Evolutionary conservation across 2,113 vertebrate species (phyloP), one percentile per base, ranked within the genome.

Genomic region (Balaenoptera acutorostrata): DNA sequence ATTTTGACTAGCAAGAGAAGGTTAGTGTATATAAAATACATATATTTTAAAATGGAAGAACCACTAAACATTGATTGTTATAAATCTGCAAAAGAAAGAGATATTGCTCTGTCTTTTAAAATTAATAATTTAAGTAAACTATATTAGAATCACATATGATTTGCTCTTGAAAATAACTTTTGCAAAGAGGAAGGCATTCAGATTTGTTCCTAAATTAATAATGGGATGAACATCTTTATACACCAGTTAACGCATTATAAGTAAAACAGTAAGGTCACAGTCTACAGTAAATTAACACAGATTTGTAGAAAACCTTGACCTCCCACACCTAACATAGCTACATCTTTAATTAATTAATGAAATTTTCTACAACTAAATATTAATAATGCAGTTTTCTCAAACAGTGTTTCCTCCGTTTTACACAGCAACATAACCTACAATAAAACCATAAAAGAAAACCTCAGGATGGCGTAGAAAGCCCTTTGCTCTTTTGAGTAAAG

Each of bases 141-240:
- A 9, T 80, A 77, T 81, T 46, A 71, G 41, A 89, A 90, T 96
- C 39, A 49, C 29, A 44, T 33, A 63, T 41, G 7, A 31, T 61
- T 91, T 18, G 39, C 20, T 93, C 75, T 82, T 78, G 25, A 88
- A 96, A 88, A 86, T 74, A 72, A 93, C 39, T 31, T 90, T 93
- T 71, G 14, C 52, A 88, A 72, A 41, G 4, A 57, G 33, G 17
- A 91, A 91, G 21, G 0, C n/a, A 63, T 92, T 84, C 21, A 61
- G 23, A 86, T 78, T 77, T 93, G 1, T 78, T 83, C 1, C 39
- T 82, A 80, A 97, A 57, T 80, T 95, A 96, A 55, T 59, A 90
- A 69, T 71, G 2, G 31, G 6, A 46, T 72, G 18, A 39, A 1
- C 1, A 69, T 69, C 25, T 94, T 86, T 78, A 69, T 33, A 78